Evolutionary conservation across 92 coral and sea anemone species (phyloP).

Genomic region (Nematostella vectensis): DNA sequence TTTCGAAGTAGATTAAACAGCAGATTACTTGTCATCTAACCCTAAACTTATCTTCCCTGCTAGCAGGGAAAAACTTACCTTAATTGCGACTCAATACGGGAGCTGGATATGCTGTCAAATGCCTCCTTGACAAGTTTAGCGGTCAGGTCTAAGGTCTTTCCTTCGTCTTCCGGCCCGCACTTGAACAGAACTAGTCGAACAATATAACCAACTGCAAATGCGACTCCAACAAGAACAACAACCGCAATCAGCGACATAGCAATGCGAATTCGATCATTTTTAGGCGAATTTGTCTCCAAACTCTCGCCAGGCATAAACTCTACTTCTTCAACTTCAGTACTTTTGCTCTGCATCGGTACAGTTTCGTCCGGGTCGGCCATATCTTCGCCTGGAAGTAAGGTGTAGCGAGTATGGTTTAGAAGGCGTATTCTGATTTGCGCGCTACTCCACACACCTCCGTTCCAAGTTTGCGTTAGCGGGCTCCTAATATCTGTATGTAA

Average conservation of each 20-base stretch:
- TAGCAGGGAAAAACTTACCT: too few species aligned
- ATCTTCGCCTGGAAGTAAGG: neutral
- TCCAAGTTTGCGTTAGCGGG: too few species aligned
- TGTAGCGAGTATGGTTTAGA: too few species aligned
- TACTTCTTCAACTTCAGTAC: constrained; percentile 26
- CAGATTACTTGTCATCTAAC: too few species aligned
- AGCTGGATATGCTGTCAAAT: constrained; percentile 17
- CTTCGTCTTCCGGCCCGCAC: constrained; percentile 11
- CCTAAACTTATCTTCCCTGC: too few species aligned
- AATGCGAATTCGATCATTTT: constrained; percentile 18
- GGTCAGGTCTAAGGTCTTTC: neutral
- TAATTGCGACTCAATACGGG: constrained; percentile 12
- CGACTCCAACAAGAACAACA: constrained; percentile 31
- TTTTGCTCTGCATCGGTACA: neutral
- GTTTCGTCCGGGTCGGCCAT: constrained; percentile 1
- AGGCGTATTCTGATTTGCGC: too few species aligned
- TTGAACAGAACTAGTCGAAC: constrained; percentile 30
- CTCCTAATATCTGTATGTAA: neutral
- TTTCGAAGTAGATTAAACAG: too few species aligned
- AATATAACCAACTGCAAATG: constrained; percentile 50
- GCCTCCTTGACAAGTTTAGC: constrained; percentile 15
- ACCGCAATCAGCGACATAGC: constrained; percentile 21
- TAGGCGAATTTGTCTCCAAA: constrained; percentile 3
- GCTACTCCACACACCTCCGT: too few species aligned
- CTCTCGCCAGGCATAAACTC: constrained; percentile 8